These are phyloP conservation scores for Empis stercorea DNA, from an alignment of 2,888 invertebrate species.

Conservation along the genomic window DNA sequence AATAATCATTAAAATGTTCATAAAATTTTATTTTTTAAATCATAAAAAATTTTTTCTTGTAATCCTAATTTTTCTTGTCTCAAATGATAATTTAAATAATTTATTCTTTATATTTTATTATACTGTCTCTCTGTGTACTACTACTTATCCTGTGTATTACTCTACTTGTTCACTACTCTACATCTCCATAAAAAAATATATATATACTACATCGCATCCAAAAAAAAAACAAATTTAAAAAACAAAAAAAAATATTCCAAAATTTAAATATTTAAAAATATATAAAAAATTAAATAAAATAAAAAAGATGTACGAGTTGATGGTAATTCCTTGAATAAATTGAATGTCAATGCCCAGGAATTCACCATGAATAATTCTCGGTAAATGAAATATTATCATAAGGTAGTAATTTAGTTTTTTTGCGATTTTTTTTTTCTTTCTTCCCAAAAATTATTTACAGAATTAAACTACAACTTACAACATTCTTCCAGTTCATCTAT, in stretches of 20 bases:
- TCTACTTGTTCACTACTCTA: conserved; percentile 1
- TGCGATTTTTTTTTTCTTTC: too few species aligned
- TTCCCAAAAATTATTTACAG: conserved; percentile 25
- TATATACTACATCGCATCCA: too few species aligned
- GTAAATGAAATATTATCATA: conserved; percentile 19
- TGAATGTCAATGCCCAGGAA: conserved; percentile 83
- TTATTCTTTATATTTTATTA: conserved; percentile 13
- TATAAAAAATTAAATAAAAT: too few species aligned
- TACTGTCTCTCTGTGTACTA: conserved; percentile 12
- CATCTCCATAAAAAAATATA: background rate
- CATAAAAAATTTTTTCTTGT: conserved; percentile 11
- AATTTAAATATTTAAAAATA: background rate
- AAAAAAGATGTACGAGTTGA: conserved; percentile 46
- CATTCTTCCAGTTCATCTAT: conserved; percentile 37
- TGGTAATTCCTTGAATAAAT: conserved; percentile 46
- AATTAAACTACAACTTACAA: conserved; percentile 37
- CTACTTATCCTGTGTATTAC: background rate
- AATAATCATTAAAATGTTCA: too few species aligned
- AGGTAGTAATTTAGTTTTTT: too few species aligned
- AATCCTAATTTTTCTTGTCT: conserved; percentile 2
- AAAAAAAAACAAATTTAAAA: background rate
- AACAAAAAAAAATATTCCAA: background rate
- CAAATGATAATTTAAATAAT: conserved; percentile 10
- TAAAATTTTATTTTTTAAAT: too few species aligned
- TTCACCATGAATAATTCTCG: conserved; percentile 55